Conservation (phyloP, 2,888 invertebrate species). For the Tenodera sinensis region DNA sequence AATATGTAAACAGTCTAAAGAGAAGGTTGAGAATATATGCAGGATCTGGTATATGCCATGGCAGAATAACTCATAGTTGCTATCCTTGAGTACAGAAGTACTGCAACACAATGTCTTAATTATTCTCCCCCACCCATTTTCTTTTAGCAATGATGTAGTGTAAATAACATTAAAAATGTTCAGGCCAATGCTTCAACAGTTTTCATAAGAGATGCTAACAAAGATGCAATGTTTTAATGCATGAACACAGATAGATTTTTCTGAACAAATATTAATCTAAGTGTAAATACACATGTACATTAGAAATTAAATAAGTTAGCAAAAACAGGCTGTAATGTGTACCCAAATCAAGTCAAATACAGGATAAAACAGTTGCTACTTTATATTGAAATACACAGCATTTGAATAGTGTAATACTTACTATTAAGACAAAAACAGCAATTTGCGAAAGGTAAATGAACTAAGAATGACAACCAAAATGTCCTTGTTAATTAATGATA, state of each 20-base stretch:
- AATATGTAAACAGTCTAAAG: not conserved
- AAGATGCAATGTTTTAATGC: not conserved
- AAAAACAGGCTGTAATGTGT: not conserved
- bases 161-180: not conserved
- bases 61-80: not conserved
- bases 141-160: not conserved
- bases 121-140: not conserved
- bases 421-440: not conserved
- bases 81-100: not conserved
- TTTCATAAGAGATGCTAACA: not conserved
- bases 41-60: not conserved
- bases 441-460: not conserved
- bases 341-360: not conserved
- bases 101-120: not conserved
- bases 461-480: not conserved
- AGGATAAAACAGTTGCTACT: not conserved
- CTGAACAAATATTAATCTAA: not conserved
- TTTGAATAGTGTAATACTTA: not conserved
- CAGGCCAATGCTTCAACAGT: not conserved
- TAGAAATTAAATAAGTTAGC: not conserved
- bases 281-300: not conserved
- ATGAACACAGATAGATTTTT: not conserved
- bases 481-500: not conserved
- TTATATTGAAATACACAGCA: not conserved
- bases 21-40: not conserved